phyloP scores from a whole-genome alignment of 2,113 vertebrate genomes.

The Engystomops pustulosus region DNA sequence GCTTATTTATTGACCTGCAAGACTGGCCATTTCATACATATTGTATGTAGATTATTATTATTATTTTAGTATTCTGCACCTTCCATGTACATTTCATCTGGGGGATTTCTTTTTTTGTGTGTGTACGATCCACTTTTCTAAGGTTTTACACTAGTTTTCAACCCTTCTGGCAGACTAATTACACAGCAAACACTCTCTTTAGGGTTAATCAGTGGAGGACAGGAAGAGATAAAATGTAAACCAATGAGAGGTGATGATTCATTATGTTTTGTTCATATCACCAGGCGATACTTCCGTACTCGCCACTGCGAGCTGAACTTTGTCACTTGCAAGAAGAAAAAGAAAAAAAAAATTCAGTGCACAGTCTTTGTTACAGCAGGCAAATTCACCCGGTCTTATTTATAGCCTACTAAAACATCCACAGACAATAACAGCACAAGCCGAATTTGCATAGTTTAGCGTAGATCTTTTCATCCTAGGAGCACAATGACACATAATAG shows the following conservation, averaged over 20 bases:
- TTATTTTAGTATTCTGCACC: too few relatives aligned
- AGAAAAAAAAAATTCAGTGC: not conserved
- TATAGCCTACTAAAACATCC: slow-evolving; percentile 8
- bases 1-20: too few relatives aligned
- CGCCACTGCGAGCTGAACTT: slow-evolving; percentile 32
- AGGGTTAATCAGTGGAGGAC: slow-evolving; percentile 42
- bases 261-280: slow-evolving; percentile 46
- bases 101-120: too few relatives aligned
- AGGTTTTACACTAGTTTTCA: not conserved
- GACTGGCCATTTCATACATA: too few relatives aligned
- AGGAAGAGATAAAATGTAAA: slow-evolving; percentile 56
- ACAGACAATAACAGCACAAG: slow-evolving; percentile 10
- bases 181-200: slow-evolving; percentile 1
- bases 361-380: not conserved
- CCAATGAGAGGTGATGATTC: slow-evolving; percentile 49
- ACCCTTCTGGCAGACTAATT: not conserved
- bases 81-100: too few relatives aligned
- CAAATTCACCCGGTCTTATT: not conserved
- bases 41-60: too few relatives aligned
- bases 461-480: not conserved
- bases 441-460: slow-evolving; percentile 3
- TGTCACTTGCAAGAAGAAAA: slow-evolving; percentile 34
- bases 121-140: not conserved
- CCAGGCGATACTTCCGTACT: slow-evolving; percentile 49
- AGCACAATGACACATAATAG: slow-evolving; percentile 2